Evolutionary conservation across 2,113 vertebrate species (phyloP).

Genomic region (Tachysurus vachellii): DNA sequence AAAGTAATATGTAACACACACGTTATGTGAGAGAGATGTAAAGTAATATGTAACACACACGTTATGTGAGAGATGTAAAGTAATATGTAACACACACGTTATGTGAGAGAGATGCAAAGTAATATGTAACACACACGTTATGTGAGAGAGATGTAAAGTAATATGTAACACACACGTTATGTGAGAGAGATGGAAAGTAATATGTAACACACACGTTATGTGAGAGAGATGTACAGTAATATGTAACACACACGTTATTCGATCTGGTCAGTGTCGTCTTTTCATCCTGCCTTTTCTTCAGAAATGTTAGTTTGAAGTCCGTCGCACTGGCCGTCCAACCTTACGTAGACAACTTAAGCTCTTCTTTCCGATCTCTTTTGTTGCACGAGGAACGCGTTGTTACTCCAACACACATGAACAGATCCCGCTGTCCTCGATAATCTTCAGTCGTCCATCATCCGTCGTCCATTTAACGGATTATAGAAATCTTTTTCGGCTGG

Average conservation of each 20-base stretch:
- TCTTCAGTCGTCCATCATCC: neutral
- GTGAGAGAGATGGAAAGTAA: too few relatives aligned
- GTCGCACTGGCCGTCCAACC: neutral
- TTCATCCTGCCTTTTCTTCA: neutral
- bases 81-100: too few relatives aligned
- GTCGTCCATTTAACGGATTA: neutral
- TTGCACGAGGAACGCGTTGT: neutral
- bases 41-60: too few relatives aligned
- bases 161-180: too few relatives aligned
- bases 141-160: too few relatives aligned
- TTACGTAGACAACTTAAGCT: neutral
- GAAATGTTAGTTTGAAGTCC: neutral
- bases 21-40: too few relatives aligned
- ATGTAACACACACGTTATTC: neutral
- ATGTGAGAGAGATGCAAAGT: too few relatives aligned
- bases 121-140: too few relatives aligned
- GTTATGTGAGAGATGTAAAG: too few relatives aligned
- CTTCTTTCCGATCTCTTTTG: neutral
- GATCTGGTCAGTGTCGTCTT: neutral
- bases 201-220: too few relatives aligned
- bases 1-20: too few relatives aligned
- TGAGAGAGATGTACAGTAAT: too few relatives aligned
- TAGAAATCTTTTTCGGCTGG: neutral
- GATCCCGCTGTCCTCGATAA: neutral
- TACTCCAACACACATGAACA: neutral